Percentiles rank a stretch among this genome's conserved stretches.
phyloP scores from a whole-genome alignment of 1,140 invertebrate genomes.

The Frieseomelitta varia region DNA sequence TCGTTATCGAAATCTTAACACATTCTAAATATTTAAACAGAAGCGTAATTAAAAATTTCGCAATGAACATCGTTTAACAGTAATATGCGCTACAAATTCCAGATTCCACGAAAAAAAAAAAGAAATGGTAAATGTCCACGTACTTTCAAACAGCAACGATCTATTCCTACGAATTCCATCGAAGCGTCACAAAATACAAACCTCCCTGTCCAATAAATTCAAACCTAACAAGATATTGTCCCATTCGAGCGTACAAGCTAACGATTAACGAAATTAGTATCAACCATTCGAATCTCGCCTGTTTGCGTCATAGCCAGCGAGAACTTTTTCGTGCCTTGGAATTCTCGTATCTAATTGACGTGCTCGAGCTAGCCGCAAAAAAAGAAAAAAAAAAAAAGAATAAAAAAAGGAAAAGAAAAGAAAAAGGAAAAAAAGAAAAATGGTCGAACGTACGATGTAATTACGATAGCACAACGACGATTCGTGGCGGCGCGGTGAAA shows the following conservation, averaged over 20 bases:
- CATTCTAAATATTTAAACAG: no score
- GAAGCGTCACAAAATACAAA: background rate
- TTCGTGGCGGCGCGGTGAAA: background rate
- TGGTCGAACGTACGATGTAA: background rate
- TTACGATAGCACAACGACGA: slow-evolving; percentile 22
- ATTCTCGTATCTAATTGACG: slow-evolving; percentile 5
- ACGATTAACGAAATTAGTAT: background rate
- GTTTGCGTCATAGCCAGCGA: background rate
- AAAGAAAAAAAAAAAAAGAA: no score
- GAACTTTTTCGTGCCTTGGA: background rate
- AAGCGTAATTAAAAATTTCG: no score
- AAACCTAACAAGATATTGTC: background rate
- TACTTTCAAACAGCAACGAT: no score
- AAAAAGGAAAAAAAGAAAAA: no score
- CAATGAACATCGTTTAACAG: no score
- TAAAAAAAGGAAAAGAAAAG: no score
- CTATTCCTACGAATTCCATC: background rate
- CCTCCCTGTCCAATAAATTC: background rate
- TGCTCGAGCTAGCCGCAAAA: background rate
- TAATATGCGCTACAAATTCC: no score
- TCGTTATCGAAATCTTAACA: no score
- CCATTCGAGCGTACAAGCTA: background rate
- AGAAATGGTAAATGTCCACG: no score
- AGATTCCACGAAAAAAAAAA: no score
- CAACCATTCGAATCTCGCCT: background rate